These are phyloP conservation scores for Patella depressa DNA, from an alignment of 2,888 invertebrate species.

Conservation along the genomic window DNA sequence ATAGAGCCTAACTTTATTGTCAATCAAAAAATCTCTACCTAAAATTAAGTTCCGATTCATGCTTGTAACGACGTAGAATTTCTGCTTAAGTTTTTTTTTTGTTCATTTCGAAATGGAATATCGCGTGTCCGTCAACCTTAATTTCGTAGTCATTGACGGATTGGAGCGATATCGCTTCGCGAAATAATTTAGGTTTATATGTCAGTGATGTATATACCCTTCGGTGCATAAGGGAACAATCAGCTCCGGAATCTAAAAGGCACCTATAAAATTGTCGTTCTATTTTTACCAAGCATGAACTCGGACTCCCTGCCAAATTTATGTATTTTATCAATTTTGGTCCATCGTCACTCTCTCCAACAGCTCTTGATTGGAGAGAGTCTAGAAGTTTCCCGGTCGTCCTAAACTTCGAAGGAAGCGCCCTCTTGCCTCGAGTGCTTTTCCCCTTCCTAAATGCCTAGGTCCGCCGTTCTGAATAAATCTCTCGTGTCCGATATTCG, in stretches of 20 bases:
- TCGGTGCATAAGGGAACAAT: neutral
- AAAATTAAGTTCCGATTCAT: neutral
- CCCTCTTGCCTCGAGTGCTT: no score
- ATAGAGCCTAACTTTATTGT: neutral
- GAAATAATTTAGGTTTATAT: no score
- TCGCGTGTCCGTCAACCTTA: no score
- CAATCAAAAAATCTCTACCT: neutral
- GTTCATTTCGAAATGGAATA: neutral
- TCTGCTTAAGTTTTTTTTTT: neutral
- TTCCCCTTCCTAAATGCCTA: no score
- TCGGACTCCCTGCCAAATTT: slow-evolving; percentile 2
- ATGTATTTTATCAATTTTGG: neutral
- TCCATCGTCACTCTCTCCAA: neutral
- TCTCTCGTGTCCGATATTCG: no score
- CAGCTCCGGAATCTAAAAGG: neutral
- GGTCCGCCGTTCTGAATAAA: no score
- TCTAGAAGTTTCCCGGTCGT: neutral
- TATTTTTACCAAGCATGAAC: neutral
- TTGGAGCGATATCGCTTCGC: no score
- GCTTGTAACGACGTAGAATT: neutral
- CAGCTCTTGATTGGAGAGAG: neutral
- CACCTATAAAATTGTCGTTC: neutral
- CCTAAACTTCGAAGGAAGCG: neutral
- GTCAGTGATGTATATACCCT: no score
- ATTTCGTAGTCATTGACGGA: no score